These are phyloP conservation scores for Parnassius smintheus DNA, from an alignment of 2,888 invertebrate genomes.

Conservation along the genomic window DNA sequence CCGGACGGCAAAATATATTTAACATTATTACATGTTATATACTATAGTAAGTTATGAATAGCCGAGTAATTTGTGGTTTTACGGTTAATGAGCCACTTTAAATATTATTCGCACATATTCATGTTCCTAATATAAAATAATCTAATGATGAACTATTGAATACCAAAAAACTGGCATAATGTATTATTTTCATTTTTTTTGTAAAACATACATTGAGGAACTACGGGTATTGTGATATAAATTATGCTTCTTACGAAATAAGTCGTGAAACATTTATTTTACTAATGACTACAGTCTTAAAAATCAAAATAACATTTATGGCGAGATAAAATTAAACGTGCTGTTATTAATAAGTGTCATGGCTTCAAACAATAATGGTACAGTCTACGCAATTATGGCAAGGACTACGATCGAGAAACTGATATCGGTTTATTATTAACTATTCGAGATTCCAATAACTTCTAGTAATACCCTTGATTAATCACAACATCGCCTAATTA, in stretches of 20 bases:
- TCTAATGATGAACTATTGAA: too few species aligned
- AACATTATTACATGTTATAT: too few species aligned
- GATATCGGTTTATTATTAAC: not conserved
- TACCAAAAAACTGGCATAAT: too few species aligned
- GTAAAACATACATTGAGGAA: too few species aligned
- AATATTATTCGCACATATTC: too few species aligned
- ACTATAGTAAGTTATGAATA: too few species aligned
- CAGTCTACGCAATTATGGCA: conserved; percentile 24
- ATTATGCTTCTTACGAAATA: not conserved
- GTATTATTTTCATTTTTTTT: too few species aligned
- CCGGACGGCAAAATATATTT: too few species aligned
- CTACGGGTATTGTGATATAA: too few species aligned
- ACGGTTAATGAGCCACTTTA: too few species aligned
- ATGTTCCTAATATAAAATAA: too few species aligned
- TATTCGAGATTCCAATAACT: conserved; percentile 15
- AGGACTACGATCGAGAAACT: conserved; percentile 12
- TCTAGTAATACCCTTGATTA: conserved; percentile 16
- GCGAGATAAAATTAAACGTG: conserved; percentile 17
- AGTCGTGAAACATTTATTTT: not conserved
- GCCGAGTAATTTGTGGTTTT: too few species aligned
- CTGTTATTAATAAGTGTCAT: conserved; percentile 20
- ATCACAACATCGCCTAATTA: conserved; percentile 15
- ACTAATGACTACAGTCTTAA: conserved; percentile 9
- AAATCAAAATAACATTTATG: conserved; percentile 10
- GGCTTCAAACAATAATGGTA: conserved; percentile 10